Percentiles rank a stretch among this genome's conserved stretches.
Evolutionary conservation across 2,888 invertebrate species (phyloP).

Genomic region (Ptychoptera albimana): DNA sequence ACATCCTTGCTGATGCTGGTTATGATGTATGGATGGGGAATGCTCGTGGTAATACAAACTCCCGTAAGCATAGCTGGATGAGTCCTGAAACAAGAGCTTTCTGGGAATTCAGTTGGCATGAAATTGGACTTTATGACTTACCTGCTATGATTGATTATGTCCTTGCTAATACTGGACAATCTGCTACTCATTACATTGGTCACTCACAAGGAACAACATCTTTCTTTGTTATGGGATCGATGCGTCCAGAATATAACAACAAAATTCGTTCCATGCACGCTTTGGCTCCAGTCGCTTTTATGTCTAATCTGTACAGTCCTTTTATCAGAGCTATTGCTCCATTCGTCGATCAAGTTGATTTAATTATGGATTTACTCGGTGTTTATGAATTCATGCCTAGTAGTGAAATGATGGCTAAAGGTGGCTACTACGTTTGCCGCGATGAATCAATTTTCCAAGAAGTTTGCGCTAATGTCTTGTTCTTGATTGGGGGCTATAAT

Average conservation of each 20-base stretch:
- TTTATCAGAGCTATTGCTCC: conserved; percentile 28
- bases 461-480: conserved; percentile 47
- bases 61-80: conserved; percentile 33
- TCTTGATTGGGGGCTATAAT: conserved; percentile 36
- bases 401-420: conserved; percentile 28
- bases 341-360: conserved; percentile 17
- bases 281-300: conserved; percentile 50
- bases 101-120: conserved; percentile 41
- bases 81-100: conserved; percentile 17
- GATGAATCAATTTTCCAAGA: conserved; percentile 18
- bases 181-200: conserved; percentile 40
- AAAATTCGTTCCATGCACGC: conserved; percentile 32
- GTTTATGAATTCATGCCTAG: conserved; percentile 44
- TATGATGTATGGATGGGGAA: conserved; percentile 48
- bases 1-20: conserved; percentile 33
- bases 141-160: conserved; percentile 46
- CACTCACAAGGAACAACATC: conserved; percentile 42
- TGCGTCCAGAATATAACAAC: conserved; percentile 30
- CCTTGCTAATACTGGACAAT: conserved; percentile 27
- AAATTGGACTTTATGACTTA: conserved; percentile 35
- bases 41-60: conserved; percentile 45
- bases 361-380: conserved; percentile 15
- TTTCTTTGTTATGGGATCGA: conserved; percentile 31
- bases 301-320: conserved; percentile 35
- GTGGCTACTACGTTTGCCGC: conserved; percentile 34